Conservation (phyloP, 2,888 invertebrate genomes). For the Hymenopus coronatus region DNA sequence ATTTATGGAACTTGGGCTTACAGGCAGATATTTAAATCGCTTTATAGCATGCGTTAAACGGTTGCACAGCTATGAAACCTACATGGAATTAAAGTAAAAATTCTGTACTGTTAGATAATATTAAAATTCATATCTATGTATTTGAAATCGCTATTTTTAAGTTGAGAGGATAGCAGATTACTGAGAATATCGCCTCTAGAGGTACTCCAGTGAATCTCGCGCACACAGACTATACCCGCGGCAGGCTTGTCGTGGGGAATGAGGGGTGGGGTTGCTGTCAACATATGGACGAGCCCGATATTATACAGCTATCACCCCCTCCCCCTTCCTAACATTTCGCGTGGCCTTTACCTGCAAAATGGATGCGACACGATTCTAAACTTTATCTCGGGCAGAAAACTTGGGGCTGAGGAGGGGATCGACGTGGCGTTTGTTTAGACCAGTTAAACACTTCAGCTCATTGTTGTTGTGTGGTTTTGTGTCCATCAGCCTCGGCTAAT, state of each 20-base stretch:
- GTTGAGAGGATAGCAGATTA: too few relatives aligned
- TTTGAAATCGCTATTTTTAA: too few relatives aligned
- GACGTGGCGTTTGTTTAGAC: not conserved
- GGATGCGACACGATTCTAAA: conserved; percentile 14
- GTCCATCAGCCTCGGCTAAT: not conserved
- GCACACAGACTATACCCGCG: not conserved
- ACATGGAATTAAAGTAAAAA: too few relatives aligned
- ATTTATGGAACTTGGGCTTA: too few relatives aligned
- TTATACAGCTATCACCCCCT: conserved; percentile 3
- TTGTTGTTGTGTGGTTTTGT: not conserved
- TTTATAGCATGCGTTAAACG: too few relatives aligned
- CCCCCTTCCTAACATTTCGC: not conserved
- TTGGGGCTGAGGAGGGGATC: not conserved
- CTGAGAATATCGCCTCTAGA: too few relatives aligned
- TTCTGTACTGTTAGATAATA: too few relatives aligned
- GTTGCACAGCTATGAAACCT: too few relatives aligned
- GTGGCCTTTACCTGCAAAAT: conserved; percentile 7
- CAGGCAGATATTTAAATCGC: too few relatives aligned
- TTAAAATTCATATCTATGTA: too few relatives aligned
- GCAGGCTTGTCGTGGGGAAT: not conserved
- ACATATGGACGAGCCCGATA: not conserved
- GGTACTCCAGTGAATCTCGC: not conserved
- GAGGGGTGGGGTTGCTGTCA: not conserved
- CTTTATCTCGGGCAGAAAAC: conserved; percentile 5
- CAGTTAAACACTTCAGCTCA: too few relatives aligned